phyloP scores from a whole-genome alignment of 2,888 invertebrate species.

The Microplitis deprimator region DNA sequence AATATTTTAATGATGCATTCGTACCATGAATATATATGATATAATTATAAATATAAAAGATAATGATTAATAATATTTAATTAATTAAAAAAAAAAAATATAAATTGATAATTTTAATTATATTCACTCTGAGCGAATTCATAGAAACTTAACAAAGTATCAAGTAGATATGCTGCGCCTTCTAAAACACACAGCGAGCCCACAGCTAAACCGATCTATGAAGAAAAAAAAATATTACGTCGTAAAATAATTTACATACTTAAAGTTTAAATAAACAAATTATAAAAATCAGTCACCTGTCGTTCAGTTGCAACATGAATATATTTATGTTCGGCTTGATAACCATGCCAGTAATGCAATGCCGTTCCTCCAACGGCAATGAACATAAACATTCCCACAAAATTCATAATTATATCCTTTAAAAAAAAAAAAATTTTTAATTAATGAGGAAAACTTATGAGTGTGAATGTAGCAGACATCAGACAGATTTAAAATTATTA shows the following conservation, averaged over 20 bases:
- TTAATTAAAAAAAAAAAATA: constrained; percentile 25
- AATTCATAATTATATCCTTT: constrained; percentile 91
- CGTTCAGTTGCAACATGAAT: constrained; percentile 82
- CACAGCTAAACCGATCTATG: constrained; percentile 83
- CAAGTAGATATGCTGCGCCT: constrained; percentile 86
- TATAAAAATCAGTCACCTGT: constrained; percentile 72
- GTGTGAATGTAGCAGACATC: too few relatives aligned
- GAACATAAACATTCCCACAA: constrained; percentile 88
- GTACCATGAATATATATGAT: too few relatives aligned
- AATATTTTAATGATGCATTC: too few relatives aligned
- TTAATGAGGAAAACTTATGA: not conserved
- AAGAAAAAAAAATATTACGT: constrained; percentile 50
- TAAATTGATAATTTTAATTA: constrained; percentile 46
- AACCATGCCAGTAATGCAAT: constrained; percentile 91
- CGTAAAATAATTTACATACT: constrained; percentile 14
- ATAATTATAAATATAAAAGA: not conserved
- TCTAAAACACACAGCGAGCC: constrained; percentile 86
- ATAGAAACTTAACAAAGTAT: constrained; percentile 83
- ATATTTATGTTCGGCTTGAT: constrained; percentile 85
- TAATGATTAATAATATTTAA: not conserved
- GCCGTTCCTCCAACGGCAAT: constrained; percentile 89
- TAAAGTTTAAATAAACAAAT: not conserved
- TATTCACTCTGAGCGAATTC: constrained; percentile 81
- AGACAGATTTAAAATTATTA: too few relatives aligned
- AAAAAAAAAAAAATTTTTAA: constrained; percentile 51